A percentile compares a stretch with the other conserved stretches of the same genome.
These are phyloP conservation scores for Morelia viridis DNA, from an alignment of 2,797 vertebrate species.

Conservation along the genomic window DNA sequence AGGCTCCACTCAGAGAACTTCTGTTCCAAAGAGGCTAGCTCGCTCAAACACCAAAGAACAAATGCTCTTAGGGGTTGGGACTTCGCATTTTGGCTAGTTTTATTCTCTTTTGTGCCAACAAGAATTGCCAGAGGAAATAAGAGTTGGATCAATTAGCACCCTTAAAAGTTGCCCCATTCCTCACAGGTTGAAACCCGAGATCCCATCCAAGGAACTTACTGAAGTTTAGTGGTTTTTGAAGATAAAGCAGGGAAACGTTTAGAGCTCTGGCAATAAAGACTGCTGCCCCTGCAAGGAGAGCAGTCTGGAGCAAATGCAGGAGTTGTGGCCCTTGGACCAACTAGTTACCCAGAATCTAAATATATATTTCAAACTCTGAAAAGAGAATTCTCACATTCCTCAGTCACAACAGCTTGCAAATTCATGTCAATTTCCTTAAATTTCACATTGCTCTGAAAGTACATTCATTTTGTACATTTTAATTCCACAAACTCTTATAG, in stretches of 20 bases:
- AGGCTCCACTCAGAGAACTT: not conserved
- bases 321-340: not conserved
- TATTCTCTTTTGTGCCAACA: slow-evolving; percentile 53
- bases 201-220: slow-evolving; percentile 20
- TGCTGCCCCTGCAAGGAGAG: not conserved
- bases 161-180: slow-evolving; percentile 53
- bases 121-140: slow-evolving; percentile 50
- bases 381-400: not conserved
- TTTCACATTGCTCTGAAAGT: not conserved
- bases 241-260: not conserved
- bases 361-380: not conserved
- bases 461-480: not conserved
- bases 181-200: not conserved
- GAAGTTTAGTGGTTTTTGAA: slow-evolving; percentile 15
- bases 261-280: not conserved
- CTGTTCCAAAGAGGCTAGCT: not conserved
- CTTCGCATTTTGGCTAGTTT: slow-evolving; percentile 49
- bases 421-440: not conserved
- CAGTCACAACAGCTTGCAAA: not conserved
- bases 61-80: not conserved
- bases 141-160: slow-evolving; percentile 52
- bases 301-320: not conserved
- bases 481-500: not conserved
- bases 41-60: slow-evolving; percentile 8
- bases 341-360: not conserved